Conservation (phyloP, 30 jellyfish, hydroid and myxozoan genomes). For the Cassiopea xamachana region DNA sequence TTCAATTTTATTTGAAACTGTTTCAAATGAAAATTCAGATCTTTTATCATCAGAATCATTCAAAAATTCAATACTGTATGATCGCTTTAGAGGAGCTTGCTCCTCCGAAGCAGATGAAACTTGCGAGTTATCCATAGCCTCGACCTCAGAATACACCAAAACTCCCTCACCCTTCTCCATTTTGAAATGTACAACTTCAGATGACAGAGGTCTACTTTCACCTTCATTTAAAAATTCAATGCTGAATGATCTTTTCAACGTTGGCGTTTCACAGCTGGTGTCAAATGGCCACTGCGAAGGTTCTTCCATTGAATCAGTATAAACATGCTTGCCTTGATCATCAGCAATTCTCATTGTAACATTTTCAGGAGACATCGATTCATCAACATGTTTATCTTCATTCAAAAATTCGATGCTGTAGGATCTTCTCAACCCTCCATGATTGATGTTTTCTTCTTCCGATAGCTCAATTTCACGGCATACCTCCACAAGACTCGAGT, state of each 20-base stretch:
- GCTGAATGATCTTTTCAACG: slow-evolving; percentile 57
- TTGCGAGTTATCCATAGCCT: not conserved
- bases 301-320: slow-evolving; percentile 32
- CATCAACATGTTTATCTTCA: slow-evolving; percentile 4
- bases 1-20: slow-evolving; percentile 59
- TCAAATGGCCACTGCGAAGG: not conserved
- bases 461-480: slow-evolving; percentile 19
- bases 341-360: slow-evolving; percentile 46
- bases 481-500: not conserved
- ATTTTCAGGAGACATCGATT: slow-evolving; percentile 35
- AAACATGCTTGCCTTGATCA: slow-evolving; percentile 32
- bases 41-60: slow-evolving; percentile 37
- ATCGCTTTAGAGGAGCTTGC: slow-evolving; percentile 7
- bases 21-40: slow-evolving; percentile 46
- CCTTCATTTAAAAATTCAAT: slow-evolving; percentile 52
- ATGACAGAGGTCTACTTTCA: slow-evolving; percentile 34
- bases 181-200: slow-evolving; percentile 55
- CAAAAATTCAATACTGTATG: slow-evolving; percentile 62
- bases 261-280: not conserved
- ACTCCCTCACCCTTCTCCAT: slow-evolving; percentile 63
- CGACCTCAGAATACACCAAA: slow-evolving; percentile 57
- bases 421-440: slow-evolving; percentile 24
- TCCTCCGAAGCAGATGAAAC: not conserved
- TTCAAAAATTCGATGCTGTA: slow-evolving; percentile 62
- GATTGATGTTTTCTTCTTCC: slow-evolving; percentile 23